Evolutionary conservation across 1,140 invertebrate species (phyloP).

Genomic region (Apis laboriosa): DNA sequence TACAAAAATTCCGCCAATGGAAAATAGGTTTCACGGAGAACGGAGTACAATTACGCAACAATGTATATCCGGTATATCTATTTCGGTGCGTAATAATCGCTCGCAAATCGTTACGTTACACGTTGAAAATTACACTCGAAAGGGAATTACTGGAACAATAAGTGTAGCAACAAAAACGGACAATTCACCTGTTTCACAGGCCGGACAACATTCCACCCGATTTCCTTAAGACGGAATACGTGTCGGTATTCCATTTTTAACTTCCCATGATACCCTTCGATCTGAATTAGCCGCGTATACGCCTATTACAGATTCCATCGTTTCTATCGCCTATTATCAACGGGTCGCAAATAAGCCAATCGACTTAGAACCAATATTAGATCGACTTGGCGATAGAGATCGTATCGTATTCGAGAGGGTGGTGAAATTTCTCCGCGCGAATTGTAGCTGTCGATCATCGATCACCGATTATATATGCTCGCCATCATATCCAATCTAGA

Average conservation of each 20-base stretch:
- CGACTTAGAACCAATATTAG: slow-evolving; percentile 26
- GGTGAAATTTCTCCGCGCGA: slow-evolving; percentile 54
- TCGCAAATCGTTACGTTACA: background rate
- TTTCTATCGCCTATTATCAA: slow-evolving; percentile 16
- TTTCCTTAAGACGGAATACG: slow-evolving; percentile 6
- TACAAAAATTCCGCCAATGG: no score
- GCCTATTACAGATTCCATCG: slow-evolving; percentile 8
- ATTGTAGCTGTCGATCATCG: slow-evolving; percentile 39
- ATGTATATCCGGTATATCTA: background rate
- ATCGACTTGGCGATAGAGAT: slow-evolving; percentile 47
- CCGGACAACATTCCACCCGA: slow-evolving; percentile 15
- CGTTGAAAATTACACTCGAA: background rate
- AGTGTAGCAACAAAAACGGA: background rate
- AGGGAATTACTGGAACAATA: background rate
- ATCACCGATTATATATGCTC: background rate
- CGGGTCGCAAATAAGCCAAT: slow-evolving; percentile 31
- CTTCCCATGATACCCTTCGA: slow-evolving; percentile 26
- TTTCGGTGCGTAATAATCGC: background rate
- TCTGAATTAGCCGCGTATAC: slow-evolving; percentile 15
- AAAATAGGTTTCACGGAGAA: background rate
- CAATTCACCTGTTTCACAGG: slow-evolving; percentile 34
- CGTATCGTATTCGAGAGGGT: slow-evolving; percentile 30
- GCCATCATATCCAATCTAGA: no score
- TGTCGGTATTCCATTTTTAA: slow-evolving; percentile 34
- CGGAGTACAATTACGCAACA: background rate